Evolutionary conservation across 2,113 vertebrate species (phyloP).

Genomic region (Scomber colias): DNA sequence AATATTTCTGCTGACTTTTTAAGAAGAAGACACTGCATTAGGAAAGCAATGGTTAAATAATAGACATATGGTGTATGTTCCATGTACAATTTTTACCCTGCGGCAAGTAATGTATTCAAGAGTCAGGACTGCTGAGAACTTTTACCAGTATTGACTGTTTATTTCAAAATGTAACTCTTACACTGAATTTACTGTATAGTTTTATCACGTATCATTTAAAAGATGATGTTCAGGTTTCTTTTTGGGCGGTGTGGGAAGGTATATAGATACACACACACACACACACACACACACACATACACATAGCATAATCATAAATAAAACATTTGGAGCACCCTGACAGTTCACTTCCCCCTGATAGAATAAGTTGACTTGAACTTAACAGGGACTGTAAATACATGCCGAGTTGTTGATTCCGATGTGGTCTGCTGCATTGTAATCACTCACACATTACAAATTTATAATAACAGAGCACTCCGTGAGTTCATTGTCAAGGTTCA

Average conservation of each 20-base stretch:
- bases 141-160: too few species aligned
- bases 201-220: too few species aligned
- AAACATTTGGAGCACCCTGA: neutral
- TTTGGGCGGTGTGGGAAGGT: neutral
- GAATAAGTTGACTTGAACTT: neutral
- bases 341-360: neutral
- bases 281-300: neutral
- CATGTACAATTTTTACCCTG: too few species aligned
- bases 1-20: neutral
- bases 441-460: conserved; percentile 17
- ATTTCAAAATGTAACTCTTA: too few species aligned
- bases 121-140: too few species aligned
- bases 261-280: neutral
- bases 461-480: neutral
- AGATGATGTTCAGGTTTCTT: too few species aligned
- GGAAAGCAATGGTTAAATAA: too few species aligned
- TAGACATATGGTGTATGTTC: neutral
- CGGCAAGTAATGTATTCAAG: too few species aligned
- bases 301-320: neutral
- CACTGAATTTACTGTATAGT: too few species aligned
- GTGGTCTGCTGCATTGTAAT: neutral
- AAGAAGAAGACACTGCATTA: too few species aligned
- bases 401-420: neutral
- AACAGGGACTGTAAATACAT: neutral
- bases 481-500: neutral